A percentile compares a stretch with the other conserved stretches of the same genome.
Evolutionary conservation across 1,140 invertebrate genomes (phyloP).

Genomic region (Lutraria rhynchaena): DNA sequence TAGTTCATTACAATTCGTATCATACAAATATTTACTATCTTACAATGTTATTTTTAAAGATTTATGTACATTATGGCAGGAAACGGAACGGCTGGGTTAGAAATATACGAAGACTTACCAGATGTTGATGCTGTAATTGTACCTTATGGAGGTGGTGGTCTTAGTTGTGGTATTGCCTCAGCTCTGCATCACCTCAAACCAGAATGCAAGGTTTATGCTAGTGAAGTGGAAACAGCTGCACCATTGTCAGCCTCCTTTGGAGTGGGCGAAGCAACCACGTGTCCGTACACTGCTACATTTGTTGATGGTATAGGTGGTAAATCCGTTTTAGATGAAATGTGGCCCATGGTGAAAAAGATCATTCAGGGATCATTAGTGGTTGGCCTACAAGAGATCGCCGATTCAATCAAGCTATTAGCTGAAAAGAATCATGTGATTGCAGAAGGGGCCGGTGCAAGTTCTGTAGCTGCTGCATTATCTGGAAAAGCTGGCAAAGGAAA

Average conservation of each 20-base stretch:
- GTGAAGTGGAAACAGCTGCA: constrained; percentile 76
- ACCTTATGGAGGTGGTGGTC: constrained; percentile 77
- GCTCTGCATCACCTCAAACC: constrained; percentile 71
- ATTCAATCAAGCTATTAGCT: constrained; percentile 71
- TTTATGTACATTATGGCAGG: no score
- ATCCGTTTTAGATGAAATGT: constrained; percentile 74
- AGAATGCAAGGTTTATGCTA: constrained; percentile 72
- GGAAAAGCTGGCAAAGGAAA: constrained; percentile 69
- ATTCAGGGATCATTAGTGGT: constrained; percentile 74
- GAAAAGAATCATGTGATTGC: constrained; percentile 75
- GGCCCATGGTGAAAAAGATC: constrained; percentile 71
- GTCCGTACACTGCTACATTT: constrained; percentile 69
- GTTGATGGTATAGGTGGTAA: constrained; percentile 78
- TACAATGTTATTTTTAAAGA: no score
- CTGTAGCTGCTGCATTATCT: constrained; percentile 74
- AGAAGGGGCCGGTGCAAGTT: constrained; percentile 76
- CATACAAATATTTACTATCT: no score
- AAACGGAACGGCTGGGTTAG: constrained; percentile 77
- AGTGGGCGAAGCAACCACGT: constrained; percentile 63
- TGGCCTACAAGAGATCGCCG: constrained; percentile 68
- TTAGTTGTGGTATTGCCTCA: constrained; percentile 73
- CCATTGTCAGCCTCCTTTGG: constrained; percentile 69
- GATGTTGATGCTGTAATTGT: constrained; percentile 75
- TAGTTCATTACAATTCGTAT: no score
- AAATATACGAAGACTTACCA: constrained; percentile 76